Base-by-base conservation (phyloP, 2,797 vertebrate species). In the Gastrophryne carolinensis region DNA sequence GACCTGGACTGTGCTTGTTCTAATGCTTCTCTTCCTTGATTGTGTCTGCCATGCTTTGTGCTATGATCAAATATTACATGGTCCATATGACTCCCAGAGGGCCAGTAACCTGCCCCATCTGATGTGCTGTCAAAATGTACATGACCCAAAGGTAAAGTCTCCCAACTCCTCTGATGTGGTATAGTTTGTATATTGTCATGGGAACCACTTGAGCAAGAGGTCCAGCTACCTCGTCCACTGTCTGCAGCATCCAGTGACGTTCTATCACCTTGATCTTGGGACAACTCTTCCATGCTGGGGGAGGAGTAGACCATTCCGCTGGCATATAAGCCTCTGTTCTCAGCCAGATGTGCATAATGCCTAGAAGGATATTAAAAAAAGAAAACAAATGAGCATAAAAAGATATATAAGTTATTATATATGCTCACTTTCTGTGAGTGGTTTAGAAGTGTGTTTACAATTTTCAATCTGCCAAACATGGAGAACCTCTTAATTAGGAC, bases 161-260 rank as follows among this genome's bases (percentile, higher is more conserved):
- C 98, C 98, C 98, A 99, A 89, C 95, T 96, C 12, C 96, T 92
- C 57, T 97, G 96, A 87, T 98, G 97, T 86, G 95, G 97, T 82
- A 99, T 98, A 60, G 94, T 98, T 88, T 99, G 98, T 82, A 99
- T 98, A 84, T 98, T 99, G 80, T 99, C 98, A 0, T 99, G 97
- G 61, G 98, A 99, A 11, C 96, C 97, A 0, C 97, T 99, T 0
- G 98, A 99, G 81, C 98, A 99, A 15, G 97, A 99, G 0, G 98
- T 99, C 98, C 98, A 99, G 90, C 97, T 99, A 62, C 98, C 97
- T 0, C 97, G 95, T 58, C 98, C 98, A 0, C 97, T 99, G 90
- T 99, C 98, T 0, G 97, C 97, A 0, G 98, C 97, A 7, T 98
- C 98, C 0, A 99, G 91, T 0, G 98, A 99, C 1, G 97, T 94